Evolutionary conservation across 2,888 invertebrate species (phyloP).

Genomic region (Pediacus dermestoides): DNA sequence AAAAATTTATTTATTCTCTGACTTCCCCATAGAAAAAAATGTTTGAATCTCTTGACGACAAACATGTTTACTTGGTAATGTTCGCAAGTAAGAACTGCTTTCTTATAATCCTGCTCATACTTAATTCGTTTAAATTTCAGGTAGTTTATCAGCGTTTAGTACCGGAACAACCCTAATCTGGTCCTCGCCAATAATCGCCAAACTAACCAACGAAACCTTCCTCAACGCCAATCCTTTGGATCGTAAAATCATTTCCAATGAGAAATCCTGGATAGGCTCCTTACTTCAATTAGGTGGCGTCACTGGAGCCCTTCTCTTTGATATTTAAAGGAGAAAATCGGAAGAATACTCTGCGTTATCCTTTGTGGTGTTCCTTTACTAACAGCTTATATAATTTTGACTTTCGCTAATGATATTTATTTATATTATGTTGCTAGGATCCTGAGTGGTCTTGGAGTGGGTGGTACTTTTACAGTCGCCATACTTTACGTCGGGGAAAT

Average conservation of each 20-base stretch:
- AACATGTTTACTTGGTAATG: neutral
- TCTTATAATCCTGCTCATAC: no score
- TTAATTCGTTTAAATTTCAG: no score
- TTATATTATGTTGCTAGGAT: constrained; percentile 53
- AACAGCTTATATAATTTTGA: constrained; percentile 42
- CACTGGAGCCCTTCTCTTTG: constrained; percentile 64
- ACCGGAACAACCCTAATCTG: constrained; percentile 49
- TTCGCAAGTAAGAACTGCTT: neutral
- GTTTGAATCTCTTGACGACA: neutral
- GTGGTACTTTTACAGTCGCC: constrained; percentile 64
- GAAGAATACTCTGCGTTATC: constrained; percentile 64
- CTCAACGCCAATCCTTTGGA: constrained; percentile 36
- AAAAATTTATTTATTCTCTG: no score
- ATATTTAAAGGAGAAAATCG: constrained; percentile 60
- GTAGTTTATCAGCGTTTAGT: no score
- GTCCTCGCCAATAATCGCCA: constrained; percentile 35
- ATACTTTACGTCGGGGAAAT: constrained; percentile 85
- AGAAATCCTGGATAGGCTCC: constrained; percentile 53
- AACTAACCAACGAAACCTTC: constrained; percentile 25
- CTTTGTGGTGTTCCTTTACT: constrained; percentile 61
- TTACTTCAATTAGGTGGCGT: constrained; percentile 49
- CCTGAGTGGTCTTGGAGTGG: constrained; percentile 61
- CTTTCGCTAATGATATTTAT: constrained; percentile 12
- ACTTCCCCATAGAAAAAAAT: no score
- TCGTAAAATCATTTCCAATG: constrained; percentile 32